Evolutionary conservation across 2,797 vertebrate species (phyloP), one percentile per base, ranked within the genome.

Genomic region (Euphonia xanthogaster): DNA sequence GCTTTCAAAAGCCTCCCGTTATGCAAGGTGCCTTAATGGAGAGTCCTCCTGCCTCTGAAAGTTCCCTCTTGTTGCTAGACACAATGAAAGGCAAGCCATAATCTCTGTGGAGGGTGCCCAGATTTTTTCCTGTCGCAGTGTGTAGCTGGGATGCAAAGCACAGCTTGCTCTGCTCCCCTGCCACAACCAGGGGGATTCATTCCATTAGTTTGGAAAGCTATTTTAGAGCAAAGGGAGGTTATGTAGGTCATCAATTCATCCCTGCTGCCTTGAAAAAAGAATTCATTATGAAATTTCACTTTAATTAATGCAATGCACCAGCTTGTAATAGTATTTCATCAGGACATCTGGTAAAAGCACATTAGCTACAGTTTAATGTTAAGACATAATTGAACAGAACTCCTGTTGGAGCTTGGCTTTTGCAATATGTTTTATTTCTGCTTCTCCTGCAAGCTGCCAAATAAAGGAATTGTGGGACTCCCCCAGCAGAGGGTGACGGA

Each of bases 271-370:
- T 57, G 67, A 79, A 88, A 91, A 81, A 94, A 88, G 89, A 95
- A 95, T 95, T 96, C 68, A 84, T 96, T 95, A 95, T 53, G 75
- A 80, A 92, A 93, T 85, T 95, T 90, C 73, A 75, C 81, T 96
- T 95, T 94, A 96, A 97, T 95, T 96, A 96, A 94, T 60, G 73
- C 58, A 67, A 78, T 61, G 85, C 79, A 51, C 63, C 3, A 4
- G 63, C 91, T 87, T 45, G 57, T 94, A 94, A 91, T 90, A 94
- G 75, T 88, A 94, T 93, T 96, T 96, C 89, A 88, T 90, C 70
- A 75, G 88, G 94, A 90, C 86, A 92, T 88, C 91, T 96, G 94
- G 82, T 90, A 82, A 94, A 93, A 95, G 90, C 88, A 93, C 76
- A 94, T 81, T 81, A 95, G 88, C 91, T 72, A 48, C 74, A 80